Percentiles rank a stretch among this genome's conserved stretches.
phyloP scores from a whole-genome alignment of 2,888 invertebrate genomes.

The Horisme vitalbata region DNA sequence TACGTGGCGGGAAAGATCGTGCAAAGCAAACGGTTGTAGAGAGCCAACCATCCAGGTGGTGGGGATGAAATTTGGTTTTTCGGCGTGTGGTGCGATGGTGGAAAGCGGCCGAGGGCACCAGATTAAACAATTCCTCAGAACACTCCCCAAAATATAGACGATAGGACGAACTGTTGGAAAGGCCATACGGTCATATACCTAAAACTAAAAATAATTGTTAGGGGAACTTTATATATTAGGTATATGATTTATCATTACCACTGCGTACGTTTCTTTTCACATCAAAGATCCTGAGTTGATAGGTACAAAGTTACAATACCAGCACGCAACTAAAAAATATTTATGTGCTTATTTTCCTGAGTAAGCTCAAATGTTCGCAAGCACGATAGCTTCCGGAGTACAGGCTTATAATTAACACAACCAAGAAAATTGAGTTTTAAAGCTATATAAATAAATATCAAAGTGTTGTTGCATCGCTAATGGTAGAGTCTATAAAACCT shows the following conservation, averaged over 20 bases:
- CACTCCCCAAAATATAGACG: too few species aligned
- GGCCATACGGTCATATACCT: too few species aligned
- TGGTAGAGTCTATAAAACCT: constrained; percentile 30
- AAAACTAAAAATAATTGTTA: constrained; percentile 12
- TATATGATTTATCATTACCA: too few species aligned
- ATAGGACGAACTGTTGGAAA: too few species aligned
- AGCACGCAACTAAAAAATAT: constrained; percentile 33
- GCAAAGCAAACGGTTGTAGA: too few species aligned
- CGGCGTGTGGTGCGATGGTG: too few species aligned
- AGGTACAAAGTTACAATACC: constrained; percentile 27
- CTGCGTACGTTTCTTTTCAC: constrained; percentile 17
- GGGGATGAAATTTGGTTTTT: too few species aligned
- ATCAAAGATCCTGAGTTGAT: constrained; percentile 20
- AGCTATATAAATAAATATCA: constrained; percentile 34
- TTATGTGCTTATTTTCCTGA: constrained; percentile 38
- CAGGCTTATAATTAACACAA: constrained; percentile 17
- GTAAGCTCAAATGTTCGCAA: constrained; percentile 50
- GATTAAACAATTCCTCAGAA: too few species aligned
- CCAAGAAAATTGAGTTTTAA: constrained; percentile 38
- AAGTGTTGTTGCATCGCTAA: constrained; percentile 30
- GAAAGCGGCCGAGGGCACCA: too few species aligned
- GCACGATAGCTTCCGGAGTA: constrained; percentile 54
- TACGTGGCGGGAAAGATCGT: too few species aligned
- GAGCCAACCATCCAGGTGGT: too few species aligned
- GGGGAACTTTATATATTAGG: constrained; percentile 3